A percentile compares a stretch with the other conserved stretches of the same genome.
Evolutionary conservation across 2,888 invertebrate species (phyloP).

Genomic region (Caradrina clavipalpis): DNA sequence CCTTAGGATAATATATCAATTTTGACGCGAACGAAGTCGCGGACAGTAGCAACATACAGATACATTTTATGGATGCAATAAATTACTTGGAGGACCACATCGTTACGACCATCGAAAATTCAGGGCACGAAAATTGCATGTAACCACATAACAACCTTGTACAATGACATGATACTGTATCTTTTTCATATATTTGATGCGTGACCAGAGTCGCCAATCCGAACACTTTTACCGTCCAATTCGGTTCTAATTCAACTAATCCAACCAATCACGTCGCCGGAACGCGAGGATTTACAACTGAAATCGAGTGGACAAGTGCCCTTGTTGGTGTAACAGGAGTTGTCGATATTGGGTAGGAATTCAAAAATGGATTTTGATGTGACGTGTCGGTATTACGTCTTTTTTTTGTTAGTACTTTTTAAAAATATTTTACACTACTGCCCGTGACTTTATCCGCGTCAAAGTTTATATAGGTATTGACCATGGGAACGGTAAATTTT

Average conservation of each 20-base stretch:
- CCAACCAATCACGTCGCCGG: conserved; percentile 56
- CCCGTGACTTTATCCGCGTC: too few species aligned
- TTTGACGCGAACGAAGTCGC: too few species aligned
- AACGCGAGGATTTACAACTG: conserved; percentile 57
- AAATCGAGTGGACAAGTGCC: conserved; percentile 56
- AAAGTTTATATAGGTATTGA: too few species aligned
- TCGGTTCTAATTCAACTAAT: conserved; percentile 64
- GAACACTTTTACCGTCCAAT: conserved; percentile 55
- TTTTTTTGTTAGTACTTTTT: neutral
- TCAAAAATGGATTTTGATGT: conserved; percentile 13
- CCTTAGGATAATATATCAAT: too few species aligned
- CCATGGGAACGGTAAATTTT: too few species aligned
- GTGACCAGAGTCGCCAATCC: conserved; percentile 58
- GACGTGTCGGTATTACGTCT: neutral
- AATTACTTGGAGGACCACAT: conserved; percentile 32
- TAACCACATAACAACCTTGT: conserved; percentile 55
- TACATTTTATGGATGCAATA: conserved; percentile 42
- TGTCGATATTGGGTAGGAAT: neutral
- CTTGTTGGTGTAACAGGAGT: conserved; percentile 26
- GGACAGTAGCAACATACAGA: neutral
- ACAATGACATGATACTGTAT: conserved; percentile 56
- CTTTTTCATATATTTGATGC: conserved; percentile 56
- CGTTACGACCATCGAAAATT: conserved; percentile 51
- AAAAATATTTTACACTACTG: too few species aligned
- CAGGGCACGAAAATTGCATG: conserved; percentile 54